Evolutionary conservation across 2,888 invertebrate genomes (phyloP).

Genomic region (Erpobdella octoculata): DNA sequence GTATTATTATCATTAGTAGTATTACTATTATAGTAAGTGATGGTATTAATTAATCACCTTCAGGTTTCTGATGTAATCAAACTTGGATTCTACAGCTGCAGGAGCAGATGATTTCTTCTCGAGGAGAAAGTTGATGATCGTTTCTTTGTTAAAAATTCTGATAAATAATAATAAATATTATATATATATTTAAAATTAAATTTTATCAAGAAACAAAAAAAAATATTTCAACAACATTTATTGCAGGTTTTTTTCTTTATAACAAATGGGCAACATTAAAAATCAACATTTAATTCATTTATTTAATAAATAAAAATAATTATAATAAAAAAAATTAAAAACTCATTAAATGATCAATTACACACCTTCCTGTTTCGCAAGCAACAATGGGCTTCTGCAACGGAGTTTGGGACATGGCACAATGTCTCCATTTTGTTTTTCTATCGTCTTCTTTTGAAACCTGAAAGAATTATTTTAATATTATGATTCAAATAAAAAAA

Average conservation of each 20-base stretch:
- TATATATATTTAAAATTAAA: too few relatives aligned
- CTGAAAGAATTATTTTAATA: neutral
- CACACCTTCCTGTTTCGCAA: slow-evolving; percentile 71
- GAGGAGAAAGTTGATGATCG: slow-evolving; percentile 79
- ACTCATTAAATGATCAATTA: neutral
- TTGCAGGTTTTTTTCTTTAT: too few relatives aligned
- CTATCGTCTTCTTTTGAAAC: slow-evolving; percentile 76
- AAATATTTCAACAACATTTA: too few relatives aligned
- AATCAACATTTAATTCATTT: neutral
- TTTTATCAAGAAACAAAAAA: too few relatives aligned
- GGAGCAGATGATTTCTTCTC: slow-evolving; percentile 61
- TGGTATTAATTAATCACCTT: slow-evolving; percentile 58
- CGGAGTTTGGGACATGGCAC: slow-evolving; percentile 72
- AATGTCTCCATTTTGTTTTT: slow-evolving; percentile 87
- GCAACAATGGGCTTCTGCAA: slow-evolving; percentile 81
- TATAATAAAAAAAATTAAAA: neutral
- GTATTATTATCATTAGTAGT: too few relatives aligned
- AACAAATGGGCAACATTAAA: too few relatives aligned
- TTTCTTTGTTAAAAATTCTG: slow-evolving; percentile 80
- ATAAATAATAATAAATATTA: slow-evolving; percentile 34
- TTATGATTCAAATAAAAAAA: neutral
- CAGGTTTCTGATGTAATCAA: slow-evolving; percentile 69
- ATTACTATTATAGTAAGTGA: too few relatives aligned
- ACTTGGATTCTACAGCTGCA: slow-evolving; percentile 44
- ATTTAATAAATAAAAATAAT: slow-evolving; percentile 5